These are phyloP conservation scores for Tylochromis polylepis DNA, from an alignment of 2,113 vertebrate species.

Conservation along the genomic window DNA sequence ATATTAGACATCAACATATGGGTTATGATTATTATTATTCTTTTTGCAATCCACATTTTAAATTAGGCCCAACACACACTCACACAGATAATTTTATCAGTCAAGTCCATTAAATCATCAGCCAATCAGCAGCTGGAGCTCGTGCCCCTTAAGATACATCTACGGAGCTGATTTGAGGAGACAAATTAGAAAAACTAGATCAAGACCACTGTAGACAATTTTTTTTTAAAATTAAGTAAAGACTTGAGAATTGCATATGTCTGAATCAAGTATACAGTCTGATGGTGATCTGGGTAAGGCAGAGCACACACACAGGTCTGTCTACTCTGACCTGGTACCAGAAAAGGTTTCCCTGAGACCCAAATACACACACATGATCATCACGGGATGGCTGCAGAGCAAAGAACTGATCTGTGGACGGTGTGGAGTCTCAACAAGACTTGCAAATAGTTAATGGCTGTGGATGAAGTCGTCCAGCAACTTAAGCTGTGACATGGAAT, in stretches of 20 bases:
- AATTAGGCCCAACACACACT: not conserved
- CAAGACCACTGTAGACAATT: not conserved
- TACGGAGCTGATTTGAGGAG: not conserved
- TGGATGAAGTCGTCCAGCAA: not conserved
- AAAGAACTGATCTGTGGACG: not conserved
- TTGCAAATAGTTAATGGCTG: not conserved
- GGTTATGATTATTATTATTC: not conserved
- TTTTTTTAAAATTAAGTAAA: not conserved
- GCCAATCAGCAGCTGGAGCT: not conserved
- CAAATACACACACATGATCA: not conserved
- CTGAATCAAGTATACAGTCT: not conserved
- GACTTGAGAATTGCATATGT: conserved; percentile 26
- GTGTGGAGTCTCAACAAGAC: not conserved
- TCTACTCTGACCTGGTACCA: not conserved
- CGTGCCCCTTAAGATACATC: not conserved
- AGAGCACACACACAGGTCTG: not conserved
- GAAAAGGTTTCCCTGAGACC: conserved; percentile 46
- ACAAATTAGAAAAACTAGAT: not conserved
- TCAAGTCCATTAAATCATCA: not conserved
- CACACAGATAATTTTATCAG: not conserved
- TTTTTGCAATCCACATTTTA: not conserved
- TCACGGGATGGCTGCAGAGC: not conserved
- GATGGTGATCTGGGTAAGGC: not conserved
- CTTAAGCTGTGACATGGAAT: not conserved
- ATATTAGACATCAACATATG: not conserved